These are phyloP conservation scores for Periophthalmus magnuspinnatus DNA, from an alignment of 2,797 vertebrate species.

Conservation along the genomic window DNA sequence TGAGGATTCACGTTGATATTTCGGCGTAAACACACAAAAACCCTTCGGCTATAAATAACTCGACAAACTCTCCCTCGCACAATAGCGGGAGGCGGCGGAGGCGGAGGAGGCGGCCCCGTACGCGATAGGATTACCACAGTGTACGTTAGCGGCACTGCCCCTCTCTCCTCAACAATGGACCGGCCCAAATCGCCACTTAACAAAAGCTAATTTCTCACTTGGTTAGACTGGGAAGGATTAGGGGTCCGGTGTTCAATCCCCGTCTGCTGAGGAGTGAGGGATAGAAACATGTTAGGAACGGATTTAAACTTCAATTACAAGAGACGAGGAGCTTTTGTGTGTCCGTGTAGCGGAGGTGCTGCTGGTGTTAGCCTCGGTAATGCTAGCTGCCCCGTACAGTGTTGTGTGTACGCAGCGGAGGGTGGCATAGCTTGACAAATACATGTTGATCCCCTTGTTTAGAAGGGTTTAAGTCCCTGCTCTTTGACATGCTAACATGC, in stretches of 20 bases:
- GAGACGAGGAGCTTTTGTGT: constrained; percentile 63
- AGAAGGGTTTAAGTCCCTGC: constrained; percentile 69
- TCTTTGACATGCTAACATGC: constrained; percentile 56
- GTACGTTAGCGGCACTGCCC: constrained; percentile 38
- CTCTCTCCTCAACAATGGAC: constrained; percentile 63
- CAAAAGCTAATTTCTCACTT: constrained; percentile 83
- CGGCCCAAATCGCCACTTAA: constrained; percentile 78
- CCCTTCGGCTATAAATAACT: constrained; percentile 28
- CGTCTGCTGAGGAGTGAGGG: constrained; percentile 66
- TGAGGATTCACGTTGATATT: constrained; percentile 23
- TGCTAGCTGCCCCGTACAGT: constrained; percentile 36
- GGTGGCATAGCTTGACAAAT: constrained; percentile 74
- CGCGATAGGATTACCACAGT: constrained; percentile 69
- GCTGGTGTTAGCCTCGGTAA: constrained; percentile 54
- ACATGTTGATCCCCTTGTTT: constrained; percentile 80
- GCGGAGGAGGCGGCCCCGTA: constrained; percentile 49
- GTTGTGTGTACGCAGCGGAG: constrained; percentile 41
- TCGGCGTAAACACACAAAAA: neutral
- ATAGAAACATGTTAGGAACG: constrained; percentile 59
- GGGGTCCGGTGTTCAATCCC: constrained; percentile 67
- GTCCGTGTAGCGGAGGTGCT: constrained; percentile 63
- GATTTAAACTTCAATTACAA: constrained; percentile 81
- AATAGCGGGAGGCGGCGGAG: constrained; percentile 34
- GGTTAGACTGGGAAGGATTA: constrained; percentile 80
- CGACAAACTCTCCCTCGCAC: constrained; percentile 43